Percentiles rank a stretch among this genome's conserved stretches.
Conservation (phyloP, 2,113 vertebrate species). For the Alectura lathami region DNA sequence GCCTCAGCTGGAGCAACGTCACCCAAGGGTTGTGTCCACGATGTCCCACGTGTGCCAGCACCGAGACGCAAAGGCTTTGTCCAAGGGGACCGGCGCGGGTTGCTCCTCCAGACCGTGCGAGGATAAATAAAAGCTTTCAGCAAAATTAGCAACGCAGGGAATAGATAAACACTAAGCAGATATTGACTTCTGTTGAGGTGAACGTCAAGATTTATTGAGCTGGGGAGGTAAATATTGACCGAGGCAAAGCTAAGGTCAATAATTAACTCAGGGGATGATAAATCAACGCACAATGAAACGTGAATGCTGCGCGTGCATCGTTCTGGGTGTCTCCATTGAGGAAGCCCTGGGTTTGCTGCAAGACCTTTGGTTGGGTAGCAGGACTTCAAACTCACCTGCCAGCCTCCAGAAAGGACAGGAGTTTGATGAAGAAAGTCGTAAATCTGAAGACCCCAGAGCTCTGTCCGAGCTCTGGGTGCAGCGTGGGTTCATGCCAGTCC, state of each 20-base stretch:
- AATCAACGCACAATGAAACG: conserved; percentile 41
- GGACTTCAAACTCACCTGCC: background rate
- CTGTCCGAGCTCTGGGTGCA: background rate
- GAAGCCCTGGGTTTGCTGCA: background rate
- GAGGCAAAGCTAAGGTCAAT: conserved; percentile 70
- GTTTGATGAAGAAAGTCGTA: background rate
- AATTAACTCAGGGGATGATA: conserved; percentile 64
- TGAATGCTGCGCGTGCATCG: background rate
- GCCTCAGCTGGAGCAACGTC: fast-evolving
- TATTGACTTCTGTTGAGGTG: conserved; percentile 70
- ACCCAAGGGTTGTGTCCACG: fast-evolving
- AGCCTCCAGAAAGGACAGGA: fast-evolving
- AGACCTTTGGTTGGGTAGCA: background rate
- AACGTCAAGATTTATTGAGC: conserved; percentile 72
- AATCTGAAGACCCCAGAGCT: background rate
- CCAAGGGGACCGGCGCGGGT: fast-evolving
- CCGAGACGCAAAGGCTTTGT: background rate
- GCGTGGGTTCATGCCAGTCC: background rate
- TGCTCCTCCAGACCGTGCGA: background rate
- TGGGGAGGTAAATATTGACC: conserved; percentile 69
- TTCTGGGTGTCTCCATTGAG: background rate
- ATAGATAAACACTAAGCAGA: conserved; percentile 72
- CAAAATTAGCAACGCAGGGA: conserved; percentile 58
- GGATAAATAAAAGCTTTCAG: conserved; percentile 64
- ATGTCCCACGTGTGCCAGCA: fast-evolving